Conservation (phyloP, 2,113 vertebrate species). For the Suncus etruscus region DNA sequence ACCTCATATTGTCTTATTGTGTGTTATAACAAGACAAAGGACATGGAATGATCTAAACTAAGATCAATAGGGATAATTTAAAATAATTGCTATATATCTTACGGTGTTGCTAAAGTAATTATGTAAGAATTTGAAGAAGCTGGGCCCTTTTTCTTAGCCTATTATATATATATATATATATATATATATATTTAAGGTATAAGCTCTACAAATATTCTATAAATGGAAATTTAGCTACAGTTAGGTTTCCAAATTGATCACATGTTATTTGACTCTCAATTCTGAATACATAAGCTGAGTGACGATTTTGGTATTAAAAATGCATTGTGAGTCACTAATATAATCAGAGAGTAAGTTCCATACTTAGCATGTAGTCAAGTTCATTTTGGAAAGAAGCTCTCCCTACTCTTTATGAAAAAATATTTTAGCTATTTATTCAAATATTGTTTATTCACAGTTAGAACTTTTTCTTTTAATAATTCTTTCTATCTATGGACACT, state of each 20-base stretch:
- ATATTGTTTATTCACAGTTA: not conserved
- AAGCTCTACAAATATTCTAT: constrained; percentile 5
- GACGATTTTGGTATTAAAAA: not conserved
- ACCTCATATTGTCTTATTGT: no score
- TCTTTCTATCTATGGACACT: not conserved
- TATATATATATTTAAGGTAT: not conserved
- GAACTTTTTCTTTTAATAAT: constrained; percentile 10
- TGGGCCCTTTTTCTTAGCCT: no score
- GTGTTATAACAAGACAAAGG: no score
- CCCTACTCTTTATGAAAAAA: no score
- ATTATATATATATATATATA: no score
- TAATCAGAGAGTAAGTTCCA: not conserved
- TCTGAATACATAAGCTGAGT: not conserved
- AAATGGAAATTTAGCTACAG: constrained; percentile 35
- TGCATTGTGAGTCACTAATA: not conserved
- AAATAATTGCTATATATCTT: no score
- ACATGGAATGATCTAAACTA: no score
- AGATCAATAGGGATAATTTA: no score
- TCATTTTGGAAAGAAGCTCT: not conserved
- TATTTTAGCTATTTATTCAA: not conserved
- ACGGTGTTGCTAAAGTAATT: no score
- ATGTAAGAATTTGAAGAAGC: no score
- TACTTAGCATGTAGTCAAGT: not conserved
- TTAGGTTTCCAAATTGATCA: not conserved
- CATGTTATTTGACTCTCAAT: not conserved